Evolutionary conservation across 2,113 vertebrate species (phyloP).

Genomic region (Ameiurus melas): DNA sequence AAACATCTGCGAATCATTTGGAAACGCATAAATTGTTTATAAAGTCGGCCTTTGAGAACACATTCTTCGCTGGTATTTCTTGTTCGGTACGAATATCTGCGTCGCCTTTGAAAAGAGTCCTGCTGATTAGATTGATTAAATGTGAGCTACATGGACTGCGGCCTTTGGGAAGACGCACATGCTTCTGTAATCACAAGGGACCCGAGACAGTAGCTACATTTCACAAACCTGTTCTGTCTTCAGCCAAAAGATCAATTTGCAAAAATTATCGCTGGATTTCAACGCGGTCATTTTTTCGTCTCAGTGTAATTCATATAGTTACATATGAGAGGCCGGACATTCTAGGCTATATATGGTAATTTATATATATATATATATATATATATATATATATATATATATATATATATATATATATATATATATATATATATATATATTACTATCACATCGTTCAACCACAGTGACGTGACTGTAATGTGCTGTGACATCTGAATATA

Average conservation of each 20-base stretch:
- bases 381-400: too few species aligned
- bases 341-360: too few species aligned
- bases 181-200: constrained; percentile 2
- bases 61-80: constrained; percentile 54
- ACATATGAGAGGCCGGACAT: neutral
- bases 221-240: neutral
- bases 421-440: neutral
- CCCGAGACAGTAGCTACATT: neutral
- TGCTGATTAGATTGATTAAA: constrained; percentile 55
- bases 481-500: neutral
- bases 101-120: constrained; percentile 45
- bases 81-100: constrained; percentile 54
- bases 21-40: constrained; percentile 68
- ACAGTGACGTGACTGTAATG: neutral
- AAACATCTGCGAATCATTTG: constrained; percentile 74
- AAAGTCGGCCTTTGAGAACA: constrained; percentile 59
- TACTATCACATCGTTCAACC: neutral
- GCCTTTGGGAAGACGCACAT: constrained; percentile 36
- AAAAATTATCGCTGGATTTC: neutral
- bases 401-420: too few species aligned
- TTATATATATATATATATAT: too few species aligned
- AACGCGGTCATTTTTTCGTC: neutral
- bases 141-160: constrained; percentile 42
- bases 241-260: neutral
- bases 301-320: neutral